Conservation (phyloP, 2,113 vertebrate species). For the Anthoscopus minutus region DNA sequence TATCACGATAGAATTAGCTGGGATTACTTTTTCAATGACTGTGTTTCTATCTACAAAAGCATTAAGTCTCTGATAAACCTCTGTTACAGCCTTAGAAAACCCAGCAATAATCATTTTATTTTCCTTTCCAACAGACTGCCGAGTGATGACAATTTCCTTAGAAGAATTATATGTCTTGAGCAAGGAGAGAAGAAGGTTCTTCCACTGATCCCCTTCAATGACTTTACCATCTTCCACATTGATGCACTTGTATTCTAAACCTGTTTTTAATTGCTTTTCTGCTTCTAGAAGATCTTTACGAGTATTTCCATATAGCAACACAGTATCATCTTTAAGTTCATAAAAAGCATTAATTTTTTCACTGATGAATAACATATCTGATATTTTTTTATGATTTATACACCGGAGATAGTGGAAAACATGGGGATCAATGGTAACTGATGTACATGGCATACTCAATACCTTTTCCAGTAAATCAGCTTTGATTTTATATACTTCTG, state of each 20-base stretch:
- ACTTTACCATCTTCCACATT: constrained; percentile 62
- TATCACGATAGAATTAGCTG: not conserved
- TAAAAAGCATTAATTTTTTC: constrained; percentile 70
- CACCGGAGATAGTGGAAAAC: constrained; percentile 71
- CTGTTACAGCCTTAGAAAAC: constrained; percentile 39
- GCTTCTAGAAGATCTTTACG: constrained; percentile 64
- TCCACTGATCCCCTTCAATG: constrained; percentile 68
- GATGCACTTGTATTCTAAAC: constrained; percentile 59
- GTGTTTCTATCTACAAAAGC: constrained; percentile 73
- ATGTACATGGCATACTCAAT: constrained; percentile 39
- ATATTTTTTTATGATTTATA: constrained; percentile 61
- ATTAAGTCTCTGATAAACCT: constrained; percentile 43
- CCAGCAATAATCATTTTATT: constrained; percentile 73
- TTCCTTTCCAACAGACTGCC: not conserved
- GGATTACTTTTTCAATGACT: constrained; percentile 51
- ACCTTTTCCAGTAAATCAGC: constrained; percentile 64
- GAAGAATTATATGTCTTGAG: constrained; percentile 12
- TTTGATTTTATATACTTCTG: constrained; percentile 72
- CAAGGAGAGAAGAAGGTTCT: constrained; percentile 30
- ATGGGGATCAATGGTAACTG: constrained; percentile 32
- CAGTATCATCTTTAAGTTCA: constrained; percentile 42
- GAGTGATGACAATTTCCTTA: constrained; percentile 34
- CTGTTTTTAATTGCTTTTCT: constrained; percentile 64
- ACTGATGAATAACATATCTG: constrained; percentile 65
- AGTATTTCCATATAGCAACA: constrained; percentile 67